These are phyloP conservation scores for Passer montanus DNA, from an alignment of 2,113 vertebrate species.

Conservation along the genomic window DNA sequence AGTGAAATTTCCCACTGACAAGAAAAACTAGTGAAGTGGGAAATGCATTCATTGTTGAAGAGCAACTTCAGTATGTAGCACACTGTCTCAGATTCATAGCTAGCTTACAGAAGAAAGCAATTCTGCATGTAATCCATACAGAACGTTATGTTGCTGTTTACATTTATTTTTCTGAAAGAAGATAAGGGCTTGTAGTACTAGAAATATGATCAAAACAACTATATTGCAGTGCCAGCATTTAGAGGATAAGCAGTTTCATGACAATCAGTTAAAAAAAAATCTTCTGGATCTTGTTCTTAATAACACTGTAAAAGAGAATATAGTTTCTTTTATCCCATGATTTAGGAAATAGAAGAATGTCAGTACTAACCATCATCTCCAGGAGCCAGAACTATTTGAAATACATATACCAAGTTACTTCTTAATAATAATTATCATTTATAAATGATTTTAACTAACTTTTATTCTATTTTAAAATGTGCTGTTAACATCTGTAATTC, in stretches of 20 bases:
- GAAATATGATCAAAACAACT: background rate
- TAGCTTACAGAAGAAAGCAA: background rate
- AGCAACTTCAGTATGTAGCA: background rate
- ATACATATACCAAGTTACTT: background rate
- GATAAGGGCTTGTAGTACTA: background rate
- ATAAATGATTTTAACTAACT: background rate
- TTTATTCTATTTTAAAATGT: background rate
- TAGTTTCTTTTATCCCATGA: background rate
- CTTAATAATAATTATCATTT: background rate
- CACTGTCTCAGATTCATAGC: background rate
- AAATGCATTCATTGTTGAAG: background rate
- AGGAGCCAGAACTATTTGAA: background rate
- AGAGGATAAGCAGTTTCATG: background rate
- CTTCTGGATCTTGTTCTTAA: background rate
- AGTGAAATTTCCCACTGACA: background rate
- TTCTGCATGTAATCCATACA: background rate
- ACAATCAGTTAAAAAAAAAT: background rate
- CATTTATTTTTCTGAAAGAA: background rate
- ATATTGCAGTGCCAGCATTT: background rate
- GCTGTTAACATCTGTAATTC: background rate
- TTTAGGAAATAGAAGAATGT: background rate
- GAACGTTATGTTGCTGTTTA: background rate
- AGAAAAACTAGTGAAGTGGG: background rate
- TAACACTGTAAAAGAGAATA: background rate
- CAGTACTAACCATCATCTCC: background rate